Evolutionary conservation across 2,888 invertebrate species (phyloP).

Genomic region (Rhamphomyia laevipes): DNA sequence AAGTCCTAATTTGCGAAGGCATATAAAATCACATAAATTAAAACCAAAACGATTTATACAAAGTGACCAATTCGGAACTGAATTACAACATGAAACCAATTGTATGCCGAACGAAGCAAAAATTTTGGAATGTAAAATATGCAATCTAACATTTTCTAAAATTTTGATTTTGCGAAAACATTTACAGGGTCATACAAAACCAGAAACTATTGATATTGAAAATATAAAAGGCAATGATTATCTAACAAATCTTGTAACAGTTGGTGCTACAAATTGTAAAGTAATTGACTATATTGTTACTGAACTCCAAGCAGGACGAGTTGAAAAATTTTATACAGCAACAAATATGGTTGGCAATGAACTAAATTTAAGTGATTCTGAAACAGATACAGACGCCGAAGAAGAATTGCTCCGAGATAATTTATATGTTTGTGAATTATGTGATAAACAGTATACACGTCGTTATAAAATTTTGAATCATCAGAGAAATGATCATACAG

Average conservation of each 20-base stretch:
- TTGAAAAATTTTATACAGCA: constrained; percentile 25
- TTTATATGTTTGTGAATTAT: constrained; percentile 26
- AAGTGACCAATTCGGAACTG: no score
- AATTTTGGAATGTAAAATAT: constrained; percentile 34
- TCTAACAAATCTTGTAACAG: neutral
- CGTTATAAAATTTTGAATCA: constrained; percentile 29
- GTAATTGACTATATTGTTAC: no score
- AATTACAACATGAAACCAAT: constrained; percentile 4
- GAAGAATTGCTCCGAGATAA: constrained; percentile 17
- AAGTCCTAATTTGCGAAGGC: no score
- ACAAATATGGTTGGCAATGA: constrained; percentile 28
- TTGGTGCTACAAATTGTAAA: no score
- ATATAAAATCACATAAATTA: no score
- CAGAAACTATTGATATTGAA: constrained; percentile 14
- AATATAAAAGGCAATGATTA: neutral
- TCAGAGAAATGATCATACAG: constrained; percentile 27
- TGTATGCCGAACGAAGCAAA: constrained; percentile 32
- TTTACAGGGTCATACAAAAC: constrained; percentile 22
- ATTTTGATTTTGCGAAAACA: constrained; percentile 29
- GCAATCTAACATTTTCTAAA: constrained; percentile 27
- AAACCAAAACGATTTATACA: no score
- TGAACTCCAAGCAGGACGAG: no score
- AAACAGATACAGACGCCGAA: constrained; percentile 36
- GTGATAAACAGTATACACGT: constrained; percentile 25
- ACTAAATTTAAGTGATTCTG: constrained; percentile 30